Conservation (phyloP, 2,797 vertebrate genomes). For the Odontamblyopus rebecca region DNA sequence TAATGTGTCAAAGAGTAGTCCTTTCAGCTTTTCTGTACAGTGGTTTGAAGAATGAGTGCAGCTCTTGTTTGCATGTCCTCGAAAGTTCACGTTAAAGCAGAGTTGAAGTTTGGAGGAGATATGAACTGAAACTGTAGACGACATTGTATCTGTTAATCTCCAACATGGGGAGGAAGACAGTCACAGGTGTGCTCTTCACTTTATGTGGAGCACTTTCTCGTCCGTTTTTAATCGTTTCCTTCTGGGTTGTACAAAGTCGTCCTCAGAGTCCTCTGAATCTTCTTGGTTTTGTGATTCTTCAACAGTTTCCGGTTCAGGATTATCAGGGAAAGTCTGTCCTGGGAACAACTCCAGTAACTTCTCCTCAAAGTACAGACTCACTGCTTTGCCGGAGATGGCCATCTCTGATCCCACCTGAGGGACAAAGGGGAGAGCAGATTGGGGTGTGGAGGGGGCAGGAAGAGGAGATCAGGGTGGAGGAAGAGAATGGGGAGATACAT, state of each 20-base stretch:
- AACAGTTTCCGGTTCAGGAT: conserved; percentile 79
- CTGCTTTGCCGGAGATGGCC: conserved; percentile 93
- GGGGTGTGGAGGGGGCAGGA: conserved; percentile 5
- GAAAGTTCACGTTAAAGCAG: conserved; percentile 44
- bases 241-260: conserved; percentile 93
- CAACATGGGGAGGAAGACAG: conserved; percentile 63
- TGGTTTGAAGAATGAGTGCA: conserved; percentile 48
- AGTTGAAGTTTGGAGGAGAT: conserved; percentile 44
- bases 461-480: conserved; percentile 41
- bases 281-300: conserved; percentile 73
- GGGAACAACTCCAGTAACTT: conserved; percentile 92
- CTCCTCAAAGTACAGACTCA: conserved; percentile 93
- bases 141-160: conserved; percentile 41
- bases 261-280: conserved; percentile 93
- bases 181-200: conserved; percentile 78
- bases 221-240: conserved; percentile 97
- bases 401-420: conserved; percentile 97
- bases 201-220: conserved; percentile 93
- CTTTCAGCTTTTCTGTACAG: conserved; percentile 71
- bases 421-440: conserved; percentile 7
- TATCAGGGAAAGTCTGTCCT: conserved; percentile 90
- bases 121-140: conserved; percentile 59
- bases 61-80: conserved; percentile 36
- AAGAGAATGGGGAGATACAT: conserved; percentile 78
- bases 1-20: conserved; percentile 69